These are phyloP conservation scores for Saxicola maurus DNA, from an alignment of 2,797 vertebrate species.

Conservation along the genomic window DNA sequence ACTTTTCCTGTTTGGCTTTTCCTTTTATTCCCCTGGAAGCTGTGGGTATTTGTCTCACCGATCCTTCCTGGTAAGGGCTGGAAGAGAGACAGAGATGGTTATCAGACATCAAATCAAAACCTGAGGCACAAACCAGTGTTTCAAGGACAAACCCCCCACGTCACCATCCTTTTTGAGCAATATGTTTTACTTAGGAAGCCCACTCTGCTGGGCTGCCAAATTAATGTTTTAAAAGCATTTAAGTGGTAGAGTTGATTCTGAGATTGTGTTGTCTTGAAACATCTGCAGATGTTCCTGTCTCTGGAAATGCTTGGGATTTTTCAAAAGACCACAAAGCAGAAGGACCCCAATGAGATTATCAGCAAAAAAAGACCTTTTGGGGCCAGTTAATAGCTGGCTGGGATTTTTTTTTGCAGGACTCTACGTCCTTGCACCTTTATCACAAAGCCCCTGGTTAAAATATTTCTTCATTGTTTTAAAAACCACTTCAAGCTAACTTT, in stretches of 20 bases:
- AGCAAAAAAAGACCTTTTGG: not conserved
- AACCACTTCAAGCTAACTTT: not conserved
- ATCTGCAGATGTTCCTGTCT: slow-evolving; percentile 16
- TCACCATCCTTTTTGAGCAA: not conserved
- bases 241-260: not conserved
- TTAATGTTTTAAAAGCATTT: not conserved
- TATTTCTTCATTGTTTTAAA: not conserved
- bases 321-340: not conserved
- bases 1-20: slow-evolving; percentile 56
- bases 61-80: slow-evolving; percentile 42
- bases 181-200: not conserved
- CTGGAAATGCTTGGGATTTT: slow-evolving; percentile 27
- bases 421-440: not conserved
- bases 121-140: not conserved
- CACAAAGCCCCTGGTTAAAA: not conserved
- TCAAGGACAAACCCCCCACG: not conserved
- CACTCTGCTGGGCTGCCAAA: not conserved
- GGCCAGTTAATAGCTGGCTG: not conserved
- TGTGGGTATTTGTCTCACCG: not conserved
- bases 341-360: not conserved
- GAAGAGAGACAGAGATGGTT: slow-evolving; percentile 28
- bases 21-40: slow-evolving; percentile 34
- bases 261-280: not conserved
- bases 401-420: not conserved
- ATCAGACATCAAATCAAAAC: not conserved